phyloP scores from a whole-genome alignment of 2,113 vertebrate species.

The Carassius carassius region DNA sequence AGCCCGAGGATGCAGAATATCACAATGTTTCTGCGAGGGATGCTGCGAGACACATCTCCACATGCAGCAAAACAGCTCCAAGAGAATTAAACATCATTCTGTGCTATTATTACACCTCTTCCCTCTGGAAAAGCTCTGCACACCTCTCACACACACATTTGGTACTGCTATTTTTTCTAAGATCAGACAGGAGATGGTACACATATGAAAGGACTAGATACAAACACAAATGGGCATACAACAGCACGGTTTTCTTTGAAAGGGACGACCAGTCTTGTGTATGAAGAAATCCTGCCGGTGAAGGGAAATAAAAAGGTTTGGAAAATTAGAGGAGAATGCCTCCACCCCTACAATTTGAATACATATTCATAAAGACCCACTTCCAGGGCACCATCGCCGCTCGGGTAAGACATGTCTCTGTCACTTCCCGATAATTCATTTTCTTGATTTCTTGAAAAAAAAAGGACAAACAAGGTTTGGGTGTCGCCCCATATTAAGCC shows the following conservation, averaged over 20 bases:
- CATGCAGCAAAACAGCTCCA: constrained; percentile 45
- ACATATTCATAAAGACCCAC: constrained; percentile 57
- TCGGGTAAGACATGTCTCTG: constrained; percentile 39
- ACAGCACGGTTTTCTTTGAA: neutral
- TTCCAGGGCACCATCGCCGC: constrained; percentile 33
- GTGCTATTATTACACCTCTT: constrained; percentile 52
- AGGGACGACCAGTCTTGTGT: constrained; percentile 14
- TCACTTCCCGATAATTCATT: constrained; percentile 52
- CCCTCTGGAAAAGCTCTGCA: constrained; percentile 43
- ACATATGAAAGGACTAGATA: constrained; percentile 37
- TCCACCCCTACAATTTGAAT: constrained; percentile 7
- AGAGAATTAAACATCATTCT: constrained; percentile 53
- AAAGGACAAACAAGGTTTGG: constrained; percentile 13
- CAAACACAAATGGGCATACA: constrained; percentile 42
- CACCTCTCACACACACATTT: constrained; percentile 41
- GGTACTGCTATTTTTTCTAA: constrained; percentile 18
- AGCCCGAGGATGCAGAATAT: constrained; percentile 49
- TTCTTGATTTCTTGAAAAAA: constrained; percentile 15
- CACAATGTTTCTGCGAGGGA: constrained; percentile 50
- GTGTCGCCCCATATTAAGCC: constrained; percentile 27
- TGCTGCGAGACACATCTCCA: constrained; percentile 49
- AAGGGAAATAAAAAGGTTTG: constrained; percentile 49
- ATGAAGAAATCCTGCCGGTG: constrained; percentile 43
- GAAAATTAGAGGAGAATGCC: constrained; percentile 43
- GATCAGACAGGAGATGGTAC: constrained; percentile 38